These are phyloP conservation scores for Drosophila macrothrix DNA, from an alignment of 2,888 invertebrate species.

Conservation along the genomic window DNA sequence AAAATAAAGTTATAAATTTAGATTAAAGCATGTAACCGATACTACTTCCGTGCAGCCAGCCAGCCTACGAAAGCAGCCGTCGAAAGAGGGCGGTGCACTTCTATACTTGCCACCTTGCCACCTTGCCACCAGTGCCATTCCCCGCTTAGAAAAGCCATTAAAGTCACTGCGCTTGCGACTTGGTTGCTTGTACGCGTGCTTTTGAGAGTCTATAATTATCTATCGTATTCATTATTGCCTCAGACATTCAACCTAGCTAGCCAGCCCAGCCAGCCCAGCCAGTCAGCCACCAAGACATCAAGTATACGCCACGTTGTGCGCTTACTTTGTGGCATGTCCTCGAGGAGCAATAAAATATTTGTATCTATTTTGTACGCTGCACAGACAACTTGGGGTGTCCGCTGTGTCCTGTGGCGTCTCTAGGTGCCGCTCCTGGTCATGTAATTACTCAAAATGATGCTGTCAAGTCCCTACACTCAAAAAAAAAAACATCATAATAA, in stretches of 20 bases:
- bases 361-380: constrained; percentile 68
- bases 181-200: constrained; percentile 12
- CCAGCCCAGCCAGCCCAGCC: background rate
- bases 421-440: constrained; percentile 58
- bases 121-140: background rate
- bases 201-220: constrained; percentile 68
- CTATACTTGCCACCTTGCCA: background rate
- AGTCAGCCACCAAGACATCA: constrained; percentile 21
- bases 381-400: constrained; percentile 13
- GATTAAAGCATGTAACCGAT: constrained; percentile 71
- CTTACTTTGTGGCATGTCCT: constrained; percentile 66
- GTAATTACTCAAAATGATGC: constrained; percentile 80
- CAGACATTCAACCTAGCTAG: constrained; percentile 21
- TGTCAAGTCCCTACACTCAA: constrained; percentile 17
- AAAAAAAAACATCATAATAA: background rate
- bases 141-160: constrained; percentile 71
- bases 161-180: constrained; percentile 59
- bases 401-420: constrained; percentile 7
- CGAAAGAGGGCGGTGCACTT: constrained; percentile 11
- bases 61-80: constrained; percentile 21
- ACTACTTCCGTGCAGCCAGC: constrained; percentile 26
- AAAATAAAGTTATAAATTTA: constrained; percentile 80
- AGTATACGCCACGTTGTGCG: constrained; percentile 51
- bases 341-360: constrained; percentile 81
- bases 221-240: constrained; percentile 74